Percentiles rank a stretch among this genome's conserved stretches.
Conservation (phyloP, 2,888 invertebrate genomes). For the Mimachlamys varia region DNA sequence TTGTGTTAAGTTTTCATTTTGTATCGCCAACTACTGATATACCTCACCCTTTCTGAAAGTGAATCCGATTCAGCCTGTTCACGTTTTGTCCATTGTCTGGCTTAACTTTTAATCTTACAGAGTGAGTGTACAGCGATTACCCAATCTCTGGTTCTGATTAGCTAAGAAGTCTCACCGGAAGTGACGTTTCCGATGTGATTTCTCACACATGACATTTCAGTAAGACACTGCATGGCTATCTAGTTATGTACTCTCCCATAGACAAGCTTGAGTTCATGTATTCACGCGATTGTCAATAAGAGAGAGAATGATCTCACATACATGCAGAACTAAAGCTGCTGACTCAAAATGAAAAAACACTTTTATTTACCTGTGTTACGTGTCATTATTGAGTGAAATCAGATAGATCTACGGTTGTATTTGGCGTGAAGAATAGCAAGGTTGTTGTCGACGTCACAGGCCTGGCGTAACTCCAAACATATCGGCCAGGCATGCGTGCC, state of each 20-base stretch:
- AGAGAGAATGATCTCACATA: background rate
- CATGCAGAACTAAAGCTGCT: background rate
- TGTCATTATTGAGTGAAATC: background rate
- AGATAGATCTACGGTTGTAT: background rate
- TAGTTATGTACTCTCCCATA: background rate
- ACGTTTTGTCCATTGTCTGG: too few relatives aligned
- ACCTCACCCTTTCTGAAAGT: too few relatives aligned
- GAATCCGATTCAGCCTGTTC: too few relatives aligned
- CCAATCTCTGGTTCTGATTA: too few relatives aligned
- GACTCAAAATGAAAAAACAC: background rate
- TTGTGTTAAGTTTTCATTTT: too few relatives aligned
- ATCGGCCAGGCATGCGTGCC: conserved; percentile 6
- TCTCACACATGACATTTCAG: background rate
- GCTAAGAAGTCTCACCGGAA: background rate
- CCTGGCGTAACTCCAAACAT: background rate
- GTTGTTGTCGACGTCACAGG: background rate
- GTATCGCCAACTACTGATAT: too few relatives aligned
- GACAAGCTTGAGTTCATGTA: background rate
- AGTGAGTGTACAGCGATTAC: too few relatives aligned
- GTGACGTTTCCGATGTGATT: background rate
- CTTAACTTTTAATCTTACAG: too few relatives aligned
- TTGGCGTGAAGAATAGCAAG: background rate
- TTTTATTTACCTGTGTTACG: background rate
- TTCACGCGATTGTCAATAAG: background rate
- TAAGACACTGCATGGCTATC: background rate